Evolutionary conservation across 2,113 vertebrate species (phyloP).

Genomic region (Vulpes ferrilata): DNA sequence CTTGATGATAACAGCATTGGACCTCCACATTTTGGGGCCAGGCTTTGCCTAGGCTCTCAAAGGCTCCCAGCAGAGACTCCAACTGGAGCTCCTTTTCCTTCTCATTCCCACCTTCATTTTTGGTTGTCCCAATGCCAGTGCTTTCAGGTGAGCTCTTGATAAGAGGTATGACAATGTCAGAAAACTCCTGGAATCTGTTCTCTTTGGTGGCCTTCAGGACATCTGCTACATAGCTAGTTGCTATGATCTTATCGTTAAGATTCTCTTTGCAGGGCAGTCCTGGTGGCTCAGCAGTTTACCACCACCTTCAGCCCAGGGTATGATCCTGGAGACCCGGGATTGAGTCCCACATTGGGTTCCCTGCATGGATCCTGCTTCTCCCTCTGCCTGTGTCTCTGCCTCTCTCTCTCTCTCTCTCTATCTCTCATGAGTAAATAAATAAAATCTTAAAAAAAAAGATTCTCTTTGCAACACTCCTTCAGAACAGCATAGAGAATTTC

Average conservation of each 20-base stretch:
- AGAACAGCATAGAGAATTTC: slow-evolving; percentile 93
- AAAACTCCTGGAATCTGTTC: slow-evolving; percentile 93
- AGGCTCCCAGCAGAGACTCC: slow-evolving; percentile 94
- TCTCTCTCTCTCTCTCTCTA: too few relatives aligned
- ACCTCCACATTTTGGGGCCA: slow-evolving; percentile 93
- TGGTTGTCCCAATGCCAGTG: slow-evolving; percentile 79
- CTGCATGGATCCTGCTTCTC: too few relatives aligned
- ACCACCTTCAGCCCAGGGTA: too few relatives aligned
- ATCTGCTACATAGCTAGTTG: slow-evolving; percentile 91
- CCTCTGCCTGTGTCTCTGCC: too few relatives aligned
- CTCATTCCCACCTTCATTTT: slow-evolving; percentile 88
- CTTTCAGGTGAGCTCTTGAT: slow-evolving; percentile 93
- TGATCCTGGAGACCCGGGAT: too few relatives aligned
- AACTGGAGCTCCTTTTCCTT: slow-evolving; percentile 93
- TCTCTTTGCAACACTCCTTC: slow-evolving; percentile 96
- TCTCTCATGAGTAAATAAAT: too few relatives aligned
- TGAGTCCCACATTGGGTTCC: too few relatives aligned
- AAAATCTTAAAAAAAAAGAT: slow-evolving; percentile 68
- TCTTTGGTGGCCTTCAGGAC: slow-evolving; percentile 93
- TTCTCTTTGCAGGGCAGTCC: slow-evolving; percentile 90
- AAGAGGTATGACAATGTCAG: slow-evolving; percentile 93
- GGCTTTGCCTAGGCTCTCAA: slow-evolving; percentile 95
- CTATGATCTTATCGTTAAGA: slow-evolving; percentile 94
- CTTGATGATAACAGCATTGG: slow-evolving; percentile 92
- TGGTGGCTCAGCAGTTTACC: too few relatives aligned